Conservation (phyloP, 2,113 vertebrate species). For the Macaca mulatta region DNA sequence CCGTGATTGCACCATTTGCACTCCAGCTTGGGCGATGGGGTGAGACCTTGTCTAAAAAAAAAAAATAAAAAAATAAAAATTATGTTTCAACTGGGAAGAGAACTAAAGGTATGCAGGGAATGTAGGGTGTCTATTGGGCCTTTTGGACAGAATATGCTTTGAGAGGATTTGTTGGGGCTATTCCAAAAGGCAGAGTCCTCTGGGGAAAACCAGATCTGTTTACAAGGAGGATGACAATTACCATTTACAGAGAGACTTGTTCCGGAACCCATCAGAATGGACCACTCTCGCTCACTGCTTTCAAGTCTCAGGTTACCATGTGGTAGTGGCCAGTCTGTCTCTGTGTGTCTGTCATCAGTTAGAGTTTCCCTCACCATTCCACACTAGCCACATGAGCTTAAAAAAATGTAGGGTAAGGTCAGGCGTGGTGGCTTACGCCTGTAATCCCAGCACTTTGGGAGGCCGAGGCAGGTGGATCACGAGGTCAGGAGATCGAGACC, state of each 20-base stretch:
- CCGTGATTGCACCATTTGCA: too few relatives aligned
- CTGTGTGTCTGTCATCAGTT: not conserved
- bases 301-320: not conserved
- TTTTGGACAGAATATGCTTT: not conserved
- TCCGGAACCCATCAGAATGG: not conserved
- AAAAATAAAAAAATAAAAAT: too few relatives aligned
- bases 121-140: not conserved
- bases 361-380: not conserved
- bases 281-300: not conserved
- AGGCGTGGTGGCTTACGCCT: too few relatives aligned
- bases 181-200: not conserved
- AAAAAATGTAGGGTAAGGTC: not conserved
- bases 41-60: too few relatives aligned
- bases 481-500: too few relatives aligned
- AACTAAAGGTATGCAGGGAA: not conserved
- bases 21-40: too few relatives aligned
- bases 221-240: not conserved
- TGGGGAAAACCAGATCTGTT: not conserved
- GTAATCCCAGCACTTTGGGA: too few relatives aligned
- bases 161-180: too few relatives aligned
- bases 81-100: not conserved
- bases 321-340: not conserved
- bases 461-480: too few relatives aligned
- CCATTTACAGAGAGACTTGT: not conserved
- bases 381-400: too few relatives aligned